Evolutionary conservation across 2,888 invertebrate species (phyloP), one percentile per base, ranked within the genome.

Genomic region (Tromatobia lineatoria): DNA sequence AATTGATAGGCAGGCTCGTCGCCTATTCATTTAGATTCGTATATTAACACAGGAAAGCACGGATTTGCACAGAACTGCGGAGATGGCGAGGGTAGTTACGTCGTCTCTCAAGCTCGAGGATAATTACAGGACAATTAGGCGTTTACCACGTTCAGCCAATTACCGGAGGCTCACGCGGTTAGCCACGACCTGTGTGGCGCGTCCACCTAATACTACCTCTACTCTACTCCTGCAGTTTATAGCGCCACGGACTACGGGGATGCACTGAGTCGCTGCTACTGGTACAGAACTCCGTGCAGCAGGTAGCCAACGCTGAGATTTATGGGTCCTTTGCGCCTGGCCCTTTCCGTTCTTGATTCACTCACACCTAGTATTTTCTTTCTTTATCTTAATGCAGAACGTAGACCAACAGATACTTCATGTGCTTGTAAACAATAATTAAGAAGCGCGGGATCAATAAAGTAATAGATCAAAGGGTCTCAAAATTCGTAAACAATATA

Each of bases 61-160:
- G 38, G 18, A 64, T 64, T 64, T 20, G 20, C 18, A 64, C 64
- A 20, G 73, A 45, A 57, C 23, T 29, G 11, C 20, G 38, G 34
- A 47, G 29, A 75, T 64, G 38, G 47, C 61, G 29, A 64, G 69
- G 75, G 69, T 71, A 61, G 64, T 75, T 54, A 38, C 45, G 38
- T 79, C 70, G 64, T 38, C 61, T 81, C 23, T 70, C 61, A 64
- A 70, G 38, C 54, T 70, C 66, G 70, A 45, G 70, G 64, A 75
- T 83, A 79, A 83, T 83, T 83, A 83, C 82, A 61, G 74, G 54
- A 83, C 82, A 83, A 83, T 83, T 83, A 83, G 82, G 82, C 82
- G 83, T 89, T 90, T 88, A 87, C 90, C 86, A 84, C 88, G 88
- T 89, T 89, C 87, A 85, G 87, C 90, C 90, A 88, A 90, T 89